Evolutionary conservation across 2,113 vertebrate species (phyloP).

Genomic region (Blennius ocellaris): DNA sequence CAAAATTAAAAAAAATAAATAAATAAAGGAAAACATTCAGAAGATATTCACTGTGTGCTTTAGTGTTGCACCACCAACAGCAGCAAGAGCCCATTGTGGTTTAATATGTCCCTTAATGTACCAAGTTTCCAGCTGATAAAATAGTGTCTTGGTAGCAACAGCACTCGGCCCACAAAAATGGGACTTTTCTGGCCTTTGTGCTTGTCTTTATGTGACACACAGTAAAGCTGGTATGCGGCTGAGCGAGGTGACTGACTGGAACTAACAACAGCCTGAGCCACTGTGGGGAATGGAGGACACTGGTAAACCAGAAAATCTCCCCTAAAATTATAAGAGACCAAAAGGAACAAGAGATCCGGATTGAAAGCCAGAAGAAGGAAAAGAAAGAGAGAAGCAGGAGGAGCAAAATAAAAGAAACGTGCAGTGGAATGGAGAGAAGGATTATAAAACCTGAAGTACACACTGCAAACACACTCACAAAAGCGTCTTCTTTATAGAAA

Average conservation of each 20-base stretch:
- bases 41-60: no score
- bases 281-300: conserved; percentile 42
- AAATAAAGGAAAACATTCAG: no score
- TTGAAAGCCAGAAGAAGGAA: conserved; percentile 14
- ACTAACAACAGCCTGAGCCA: conserved; percentile 58
- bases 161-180: not conserved
- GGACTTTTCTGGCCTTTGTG: conserved; percentile 45
- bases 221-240: conserved; percentile 62
- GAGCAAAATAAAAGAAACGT: conserved; percentile 10
- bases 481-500: conserved; percentile 13
- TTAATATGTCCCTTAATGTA: conserved; percentile 18
- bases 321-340: conserved; percentile 53
- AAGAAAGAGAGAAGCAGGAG: conserved; percentile 13
- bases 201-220: conserved; percentile 58
- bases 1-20: no score
- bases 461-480: conserved; percentile 17
- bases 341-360: conserved; percentile 18
- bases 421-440: not conserved
- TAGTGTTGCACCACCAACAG: not conserved
- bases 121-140: conserved; percentile 44
- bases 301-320: conserved; percentile 65
- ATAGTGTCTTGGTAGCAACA: conserved; percentile 25
- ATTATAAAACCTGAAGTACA: conserved; percentile 15
- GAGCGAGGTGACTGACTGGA: conserved; percentile 43
- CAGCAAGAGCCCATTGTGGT: conserved; percentile 3